phyloP scores from a whole-genome alignment of 23 tunicate species.

The Pegea sp. region DNA sequence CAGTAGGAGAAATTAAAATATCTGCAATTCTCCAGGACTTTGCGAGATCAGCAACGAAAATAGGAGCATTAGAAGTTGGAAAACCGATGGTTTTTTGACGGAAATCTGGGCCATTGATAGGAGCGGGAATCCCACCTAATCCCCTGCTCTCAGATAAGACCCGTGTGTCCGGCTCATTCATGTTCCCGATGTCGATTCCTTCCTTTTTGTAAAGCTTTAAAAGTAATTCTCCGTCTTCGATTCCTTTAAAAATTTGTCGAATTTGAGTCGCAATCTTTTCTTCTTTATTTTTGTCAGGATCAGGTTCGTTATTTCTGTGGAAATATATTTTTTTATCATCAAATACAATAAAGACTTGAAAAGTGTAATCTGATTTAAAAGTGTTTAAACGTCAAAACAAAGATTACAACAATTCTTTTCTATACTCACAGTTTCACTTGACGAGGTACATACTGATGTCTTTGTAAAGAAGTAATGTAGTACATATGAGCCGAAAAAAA shows the following conservation, averaged over 20 bases:
- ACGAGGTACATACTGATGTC: no score
- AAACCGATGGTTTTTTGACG: not conserved
- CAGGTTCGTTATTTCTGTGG: no score
- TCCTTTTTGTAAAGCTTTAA: not conserved
- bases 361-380: no score
- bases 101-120: not conserved
- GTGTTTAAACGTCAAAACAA: no score
- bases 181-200: not conserved
- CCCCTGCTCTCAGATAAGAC: conserved; percentile 1
- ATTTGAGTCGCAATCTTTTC: not conserved
- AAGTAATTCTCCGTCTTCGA: not conserved
- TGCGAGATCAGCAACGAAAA: conserved; percentile 3
- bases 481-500: no score
- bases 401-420: no score
- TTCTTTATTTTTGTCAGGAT: not conserved
- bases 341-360: no score
- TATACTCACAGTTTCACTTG: no score
- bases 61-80: conserved; percentile 9
- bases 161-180: not conserved
- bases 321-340: no score
- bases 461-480: no score
- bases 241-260: not conserved
- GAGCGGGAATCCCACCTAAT: not conserved
- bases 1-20: conserved; percentile 1
- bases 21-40: conserved; percentile 5